Conservation (phyloP, 2,797 vertebrate species). For the Amblyraja radiata region DNA sequence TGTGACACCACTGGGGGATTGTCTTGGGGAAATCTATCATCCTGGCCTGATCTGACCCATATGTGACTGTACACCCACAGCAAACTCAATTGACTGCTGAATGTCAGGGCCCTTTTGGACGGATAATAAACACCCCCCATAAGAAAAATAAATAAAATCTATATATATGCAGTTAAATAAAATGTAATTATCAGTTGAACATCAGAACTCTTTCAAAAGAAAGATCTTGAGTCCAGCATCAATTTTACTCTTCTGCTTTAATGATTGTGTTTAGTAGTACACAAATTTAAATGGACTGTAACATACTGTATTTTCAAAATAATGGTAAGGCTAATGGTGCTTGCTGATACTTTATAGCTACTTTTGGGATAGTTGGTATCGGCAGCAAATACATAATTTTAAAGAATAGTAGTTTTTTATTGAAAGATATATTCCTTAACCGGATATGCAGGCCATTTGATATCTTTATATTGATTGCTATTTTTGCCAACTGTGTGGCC, state of each 20-base stretch:
- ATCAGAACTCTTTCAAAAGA: neutral
- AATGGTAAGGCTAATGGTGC: neutral
- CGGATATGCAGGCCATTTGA: slow-evolving; percentile 86
- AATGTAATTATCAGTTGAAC: neutral
- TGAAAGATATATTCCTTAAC: slow-evolving; percentile 65
- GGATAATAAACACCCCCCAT: too few species aligned
- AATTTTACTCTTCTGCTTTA: neutral
- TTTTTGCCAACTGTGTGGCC: slow-evolving; percentile 99
- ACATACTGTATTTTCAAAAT: neutral
- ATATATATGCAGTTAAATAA: neutral
- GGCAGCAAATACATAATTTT: too few species aligned
- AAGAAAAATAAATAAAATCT: too few species aligned
- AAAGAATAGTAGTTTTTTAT: slow-evolving; percentile 40
- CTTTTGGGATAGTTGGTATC: too few species aligned
- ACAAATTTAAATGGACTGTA: neutral
- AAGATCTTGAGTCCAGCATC: neutral
- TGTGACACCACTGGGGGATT: too few species aligned
- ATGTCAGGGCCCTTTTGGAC: too few species aligned
- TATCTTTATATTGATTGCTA: slow-evolving; percentile 99
- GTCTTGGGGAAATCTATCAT: too few species aligned
- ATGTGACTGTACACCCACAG: too few species aligned
- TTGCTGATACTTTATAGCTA: neutral
- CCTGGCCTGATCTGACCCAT: too few species aligned
- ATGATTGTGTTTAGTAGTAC: neutral
- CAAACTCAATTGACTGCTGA: too few species aligned